Evolutionary conservation across 2,113 vertebrate genomes (phyloP), one percentile per base, ranked within the genome.

Genomic region (Crotalus horridus): DNA sequence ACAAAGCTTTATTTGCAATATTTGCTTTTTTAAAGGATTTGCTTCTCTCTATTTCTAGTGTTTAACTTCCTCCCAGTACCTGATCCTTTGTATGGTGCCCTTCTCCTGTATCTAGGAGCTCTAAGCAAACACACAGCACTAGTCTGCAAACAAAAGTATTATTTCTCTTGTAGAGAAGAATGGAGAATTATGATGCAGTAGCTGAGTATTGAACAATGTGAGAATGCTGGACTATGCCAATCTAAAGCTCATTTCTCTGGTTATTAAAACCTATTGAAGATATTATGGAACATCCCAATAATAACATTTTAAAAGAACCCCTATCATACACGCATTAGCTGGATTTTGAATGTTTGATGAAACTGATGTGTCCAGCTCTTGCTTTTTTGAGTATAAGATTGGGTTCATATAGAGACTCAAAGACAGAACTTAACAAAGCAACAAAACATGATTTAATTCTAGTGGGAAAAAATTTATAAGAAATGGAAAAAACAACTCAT

Each of bases 61-160:
- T 95, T 96, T 92, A 58, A 91, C 17, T 46, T 55, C 54, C 6
- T 23, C 0, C 0, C 59, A 94, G 89, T 48, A 91, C 89, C 46
- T 94, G 90, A 46, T 95, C 87, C 46, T 94, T 95, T 93, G 3
- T 90, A 91, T 88, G 17, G 4, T 91, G 54, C 48, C 69, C 46
- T 33, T 91, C 54, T 56, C 43, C 6, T 54, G 85, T 46, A n/a
- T 91, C 88, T 87, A 12, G 85, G 89, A 93, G 74, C 94, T 93
- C 85, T 56, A 33, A 92, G 90, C 94, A 94, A 96, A 93, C 91
- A 94, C 7, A 3, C 56, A 43, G 58, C 54, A 93, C 43, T 56
- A 15, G 51, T 94, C 89, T 92, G 91, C 94, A 95, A 95, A 95
- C 93, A 92, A 53, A 89, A 90, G 58, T n/a, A 88, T 85, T 89